Evolutionary conservation across 2,888 invertebrate species (phyloP).

Genomic region (Sinotaia quadrata): DNA sequence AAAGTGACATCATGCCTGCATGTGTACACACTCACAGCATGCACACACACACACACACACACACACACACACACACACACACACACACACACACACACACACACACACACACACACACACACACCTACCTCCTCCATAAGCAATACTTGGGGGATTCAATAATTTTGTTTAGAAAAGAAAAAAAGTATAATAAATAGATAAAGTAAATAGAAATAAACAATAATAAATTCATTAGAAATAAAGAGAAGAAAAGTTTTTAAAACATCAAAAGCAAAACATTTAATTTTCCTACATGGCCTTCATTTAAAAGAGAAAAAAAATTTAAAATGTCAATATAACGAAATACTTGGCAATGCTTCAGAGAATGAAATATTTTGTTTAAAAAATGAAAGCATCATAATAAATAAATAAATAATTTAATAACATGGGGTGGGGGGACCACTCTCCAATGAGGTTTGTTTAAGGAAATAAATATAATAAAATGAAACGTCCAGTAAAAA

Average conservation of each 20-base stretch:
- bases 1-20: too few species aligned
- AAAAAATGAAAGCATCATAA: too few species aligned
- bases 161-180: neutral
- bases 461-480: too few species aligned
- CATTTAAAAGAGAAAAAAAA: too few species aligned
- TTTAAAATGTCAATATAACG: too few species aligned
- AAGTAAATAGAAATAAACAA: neutral
- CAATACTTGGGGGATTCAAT: neutral
- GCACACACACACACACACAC: slow-evolving; percentile 1
- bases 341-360: too few species aligned
- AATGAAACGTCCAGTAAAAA: too few species aligned
- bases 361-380: too few species aligned
- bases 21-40: neutral
- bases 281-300: neutral
- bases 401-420: too few species aligned
- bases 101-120: slow-evolving; percentile 2
- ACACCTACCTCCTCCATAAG: neutral
- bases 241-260: neutral
- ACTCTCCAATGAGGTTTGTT: too few species aligned
- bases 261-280: neutral
- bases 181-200: neutral
- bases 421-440: too few species aligned
- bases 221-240: neutral
- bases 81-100: neutral
- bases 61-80: slow-evolving; percentile 7